A percentile compares a stretch with the other conserved stretches of the same genome.
Evolutionary conservation across 2,113 vertebrate species (phyloP).

Genomic region (Thalassarche chlororhynchos): DNA sequence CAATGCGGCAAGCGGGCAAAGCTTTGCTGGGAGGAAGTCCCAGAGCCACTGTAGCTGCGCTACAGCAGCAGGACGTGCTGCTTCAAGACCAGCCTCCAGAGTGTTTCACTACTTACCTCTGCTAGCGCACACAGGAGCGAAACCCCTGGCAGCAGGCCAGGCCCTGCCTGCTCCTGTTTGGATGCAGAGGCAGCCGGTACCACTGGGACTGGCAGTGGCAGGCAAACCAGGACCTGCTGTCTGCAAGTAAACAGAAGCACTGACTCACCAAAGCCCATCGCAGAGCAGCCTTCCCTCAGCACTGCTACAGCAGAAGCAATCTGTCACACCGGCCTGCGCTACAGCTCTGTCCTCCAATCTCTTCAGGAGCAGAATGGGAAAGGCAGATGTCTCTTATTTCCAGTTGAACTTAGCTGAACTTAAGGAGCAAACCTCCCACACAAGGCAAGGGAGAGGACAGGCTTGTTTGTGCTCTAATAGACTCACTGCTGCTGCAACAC

Average conservation of each 20-base stretch:
- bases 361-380: neutral
- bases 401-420: neutral
- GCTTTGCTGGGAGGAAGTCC: neutral
- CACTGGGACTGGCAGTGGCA: neutral
- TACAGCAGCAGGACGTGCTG: accelerated
- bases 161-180: neutral
- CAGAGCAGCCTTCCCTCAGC: neutral
- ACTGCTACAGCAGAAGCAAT: neutral
- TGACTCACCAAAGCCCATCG: neutral
- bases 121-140: accelerated
- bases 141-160: neutral
- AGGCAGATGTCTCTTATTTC: neutral
- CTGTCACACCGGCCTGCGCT: neutral
- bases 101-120: neutral
- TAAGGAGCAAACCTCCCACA: neutral
- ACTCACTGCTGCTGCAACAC: neutral
- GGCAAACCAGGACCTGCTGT: neutral
- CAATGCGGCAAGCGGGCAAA: neutral
- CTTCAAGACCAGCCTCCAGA: neutral
- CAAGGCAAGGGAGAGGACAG: neutral
- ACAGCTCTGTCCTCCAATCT: neutral
- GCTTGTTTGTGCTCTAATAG: neutral
- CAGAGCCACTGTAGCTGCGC: neutral
- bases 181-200: neutral
- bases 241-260: neutral